Base-by-base conservation (phyloP, 2,888 invertebrate genomes). In the Mesochorus sp. region DNA sequence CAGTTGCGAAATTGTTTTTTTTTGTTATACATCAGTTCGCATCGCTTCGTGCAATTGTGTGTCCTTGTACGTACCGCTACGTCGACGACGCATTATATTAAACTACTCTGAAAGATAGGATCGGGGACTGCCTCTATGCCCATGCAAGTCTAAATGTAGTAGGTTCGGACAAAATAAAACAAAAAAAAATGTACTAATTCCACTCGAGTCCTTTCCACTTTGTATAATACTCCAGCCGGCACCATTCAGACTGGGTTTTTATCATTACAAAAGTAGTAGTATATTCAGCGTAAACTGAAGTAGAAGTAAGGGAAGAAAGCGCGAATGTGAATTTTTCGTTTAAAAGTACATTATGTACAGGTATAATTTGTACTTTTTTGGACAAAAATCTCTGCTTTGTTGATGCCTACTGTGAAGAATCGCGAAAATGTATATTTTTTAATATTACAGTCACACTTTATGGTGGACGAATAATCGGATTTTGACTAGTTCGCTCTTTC, bases 161-260 rank as follows among this genome's bases (percentile, higher is more conserved):
- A 34, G 31, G 19, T 19, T 5, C 34, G 12, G 47, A 31, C 21
- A 47, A 19, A 21, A 34, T 24, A 62, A 44, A 66, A 72, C 42
- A 62, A 70, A 74, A 51, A 74, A 55, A 59, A 66, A 70, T 28
- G 44, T 53, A 31, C 68, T 77, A 80, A 80, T 80, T 76, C 79
- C 76, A 70, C 51, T 64, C 55, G 57, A 57, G 68, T 62, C 73
- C 66, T 66, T 74, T 74, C 59, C 66, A 37, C 73, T 66, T 66
- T 74, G 49, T 39, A 59, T 37, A 57, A 73, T 73, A 57, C 57
- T 66, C 24, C 14, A 49, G 53, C 21, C 21, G 49, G 47, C 28
- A 21, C 49, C 44, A 34, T 49, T 37, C 66, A 34, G 24, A 12
- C 26, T 24, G 12, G 55, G 31, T 49, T 66, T 73, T 59, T 49